Evolutionary conservation across 2,797 vertebrate genomes (phyloP), one percentile per base, ranked within the genome.

Genomic region (Pygocentrus nattereri): DNA sequence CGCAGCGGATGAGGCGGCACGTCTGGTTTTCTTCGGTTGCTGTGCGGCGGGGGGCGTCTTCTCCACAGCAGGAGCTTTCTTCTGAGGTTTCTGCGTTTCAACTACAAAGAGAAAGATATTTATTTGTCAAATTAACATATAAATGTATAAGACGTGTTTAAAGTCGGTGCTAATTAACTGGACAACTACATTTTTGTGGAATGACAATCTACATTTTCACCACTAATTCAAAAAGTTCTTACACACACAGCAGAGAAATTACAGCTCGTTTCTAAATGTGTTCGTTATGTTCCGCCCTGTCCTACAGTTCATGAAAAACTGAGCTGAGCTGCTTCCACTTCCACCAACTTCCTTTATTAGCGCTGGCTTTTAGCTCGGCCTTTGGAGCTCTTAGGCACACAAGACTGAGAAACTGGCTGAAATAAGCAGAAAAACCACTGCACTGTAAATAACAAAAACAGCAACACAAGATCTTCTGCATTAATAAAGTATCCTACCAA

Each of bases 61-160:
- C 84, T 82, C 85, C 65, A 83, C 70, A 27, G 78, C 76, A 65
- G 85, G 74, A 74, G 41, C 49, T 76, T 80, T 81, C 81, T 72
- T 78, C 54, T 84, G 88, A 1, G 82, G 38, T 0, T 76, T 49
- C n/a, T n/a, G n/a, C 0, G 71, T 23, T 82, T 90, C 91, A 64
- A 91, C 95, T 96, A 81, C 21, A 27, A 81, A 38, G 69, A 74
- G 72, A 89, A 44, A 73, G 1, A 74, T 13, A 68, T 59, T 59
- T 13, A 68, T 59, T 49, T 2, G 21, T 49, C 31, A 65, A 41
- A n/a, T n/a, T 50, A 58, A 11, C 54, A 58, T 23, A 12, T 23
- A 50, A 4, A n/a, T 18, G 54, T 52, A 21, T 58, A 25, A 59
- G n/a, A 59, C 12, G 13, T 59, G 41, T 11, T 59, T 59, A 25